Conservation (phyloP, 2,888 invertebrate species). For the Anticlea derivata region DNA sequence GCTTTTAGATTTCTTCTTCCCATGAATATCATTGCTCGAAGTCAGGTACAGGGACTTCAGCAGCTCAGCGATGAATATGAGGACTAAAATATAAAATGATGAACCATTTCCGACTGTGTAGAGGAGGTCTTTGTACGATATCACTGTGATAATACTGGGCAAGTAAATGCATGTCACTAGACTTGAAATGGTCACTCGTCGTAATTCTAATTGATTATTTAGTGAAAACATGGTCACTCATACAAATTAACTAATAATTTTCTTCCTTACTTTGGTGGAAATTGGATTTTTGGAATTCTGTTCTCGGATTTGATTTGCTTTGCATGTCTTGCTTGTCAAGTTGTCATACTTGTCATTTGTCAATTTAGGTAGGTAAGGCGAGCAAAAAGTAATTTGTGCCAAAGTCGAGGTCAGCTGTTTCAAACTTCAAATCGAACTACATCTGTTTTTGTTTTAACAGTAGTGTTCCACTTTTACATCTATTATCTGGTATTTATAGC, state of each 20-base stretch:
- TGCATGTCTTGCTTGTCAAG: no score
- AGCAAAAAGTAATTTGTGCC: background rate
- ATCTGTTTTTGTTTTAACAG: slow-evolving; percentile 16
- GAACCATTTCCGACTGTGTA: slow-evolving; percentile 85
- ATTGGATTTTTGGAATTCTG: no score
- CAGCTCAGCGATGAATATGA: slow-evolving; percentile 80
- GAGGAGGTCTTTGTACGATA: slow-evolving; percentile 83
- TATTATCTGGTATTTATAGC: slow-evolving; percentile 4
- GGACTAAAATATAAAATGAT: slow-evolving; percentile 68
- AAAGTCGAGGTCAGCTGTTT: slow-evolving; percentile 9
- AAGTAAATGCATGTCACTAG: slow-evolving; percentile 86
- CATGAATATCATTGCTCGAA: slow-evolving; percentile 58
- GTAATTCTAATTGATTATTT: slow-evolving; percentile 67
- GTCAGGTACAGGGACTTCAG: slow-evolving; percentile 79
- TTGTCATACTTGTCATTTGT: no score
- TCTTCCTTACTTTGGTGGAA: no score
- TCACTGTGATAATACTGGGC: slow-evolving; percentile 80
- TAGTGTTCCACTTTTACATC: background rate
- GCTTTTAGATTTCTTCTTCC: slow-evolving; percentile 65
- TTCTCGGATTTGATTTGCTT: no score
- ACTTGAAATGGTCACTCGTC: slow-evolving; percentile 77
- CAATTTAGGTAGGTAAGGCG: no score
- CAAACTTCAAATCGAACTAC: background rate
- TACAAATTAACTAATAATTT: no score
- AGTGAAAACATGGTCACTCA: slow-evolving; percentile 61